Conservation (phyloP, 2,113 vertebrate genomes). For the Alectura lathami region DNA sequence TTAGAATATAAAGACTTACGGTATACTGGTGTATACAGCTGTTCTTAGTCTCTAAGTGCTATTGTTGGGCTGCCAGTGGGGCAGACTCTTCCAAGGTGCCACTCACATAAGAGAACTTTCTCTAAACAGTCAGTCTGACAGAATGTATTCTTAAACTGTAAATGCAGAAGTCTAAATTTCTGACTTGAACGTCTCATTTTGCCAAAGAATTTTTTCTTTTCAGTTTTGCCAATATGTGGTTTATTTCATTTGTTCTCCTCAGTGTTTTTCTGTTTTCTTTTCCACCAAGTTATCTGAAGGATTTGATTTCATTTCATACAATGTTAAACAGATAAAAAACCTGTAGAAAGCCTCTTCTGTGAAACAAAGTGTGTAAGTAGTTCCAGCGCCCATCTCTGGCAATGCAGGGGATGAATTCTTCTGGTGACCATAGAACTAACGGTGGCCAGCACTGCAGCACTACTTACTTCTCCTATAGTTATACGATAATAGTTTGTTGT, state of each 20-base stretch:
- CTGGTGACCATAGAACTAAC: not conserved
- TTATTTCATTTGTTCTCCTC: not conserved
- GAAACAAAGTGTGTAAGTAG: not conserved
- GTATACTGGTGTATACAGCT: not conserved
- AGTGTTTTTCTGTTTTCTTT: not conserved
- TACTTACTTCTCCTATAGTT: not conserved
- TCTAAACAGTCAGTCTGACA: not conserved
- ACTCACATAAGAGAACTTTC: not conserved
- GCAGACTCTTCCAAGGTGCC: not conserved
- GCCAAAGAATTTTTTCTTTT: not conserved
- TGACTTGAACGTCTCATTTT: not conserved
- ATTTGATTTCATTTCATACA: not conserved
- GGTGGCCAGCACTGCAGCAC: not conserved
- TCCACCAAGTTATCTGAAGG: not conserved
- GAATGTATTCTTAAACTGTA: not conserved
- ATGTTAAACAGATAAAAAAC: not conserved
- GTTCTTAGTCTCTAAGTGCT: not conserved
- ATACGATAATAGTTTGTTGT: not conserved
- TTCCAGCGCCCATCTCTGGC: not conserved
- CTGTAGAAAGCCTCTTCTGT: not conserved
- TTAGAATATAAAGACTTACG: not conserved
- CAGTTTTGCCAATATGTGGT: not conserved
- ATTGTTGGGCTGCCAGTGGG: not conserved
- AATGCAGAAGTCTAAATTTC: not conserved
- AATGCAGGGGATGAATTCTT: not conserved